These are phyloP conservation scores for Probosciger aterrimus DNA, from an alignment of 2,113 vertebrate species.

Conservation along the genomic window DNA sequence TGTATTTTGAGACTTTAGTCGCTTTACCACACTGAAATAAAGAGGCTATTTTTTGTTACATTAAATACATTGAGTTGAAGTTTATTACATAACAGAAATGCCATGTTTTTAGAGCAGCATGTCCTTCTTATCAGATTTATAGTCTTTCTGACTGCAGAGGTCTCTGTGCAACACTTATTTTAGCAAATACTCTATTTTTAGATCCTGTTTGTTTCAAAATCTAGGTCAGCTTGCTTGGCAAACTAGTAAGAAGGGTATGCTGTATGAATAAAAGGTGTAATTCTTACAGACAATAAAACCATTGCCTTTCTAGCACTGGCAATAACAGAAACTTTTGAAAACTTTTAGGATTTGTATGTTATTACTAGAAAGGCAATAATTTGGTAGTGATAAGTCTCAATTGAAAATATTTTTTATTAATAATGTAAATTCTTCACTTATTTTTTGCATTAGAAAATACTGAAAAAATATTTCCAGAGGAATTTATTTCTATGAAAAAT, in stretches of 20 bases:
- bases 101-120: neutral
- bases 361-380: neutral
- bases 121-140: neutral
- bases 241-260: neutral
- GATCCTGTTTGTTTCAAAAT: constrained; percentile 50
- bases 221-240: constrained; percentile 49
- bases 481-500: neutral
- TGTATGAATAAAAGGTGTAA: neutral
- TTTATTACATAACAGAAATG: neutral
- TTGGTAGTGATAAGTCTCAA: neutral
- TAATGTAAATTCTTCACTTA: neutral
- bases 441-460: neutral
- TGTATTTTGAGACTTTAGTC: neutral
- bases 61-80: neutral
- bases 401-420: neutral
- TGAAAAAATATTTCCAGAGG: neutral
- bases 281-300: neutral
- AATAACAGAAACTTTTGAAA: neutral
- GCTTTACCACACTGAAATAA: neutral
- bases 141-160: constrained; percentile 7
- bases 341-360: neutral
- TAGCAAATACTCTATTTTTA: constrained; percentile 50
- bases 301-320: neutral
- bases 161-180: constrained; percentile 25
- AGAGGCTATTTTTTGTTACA: neutral